These are phyloP conservation scores for Illadopsis cleaveri DNA, from an alignment of 2,113 vertebrate species.

Conservation along the genomic window DNA sequence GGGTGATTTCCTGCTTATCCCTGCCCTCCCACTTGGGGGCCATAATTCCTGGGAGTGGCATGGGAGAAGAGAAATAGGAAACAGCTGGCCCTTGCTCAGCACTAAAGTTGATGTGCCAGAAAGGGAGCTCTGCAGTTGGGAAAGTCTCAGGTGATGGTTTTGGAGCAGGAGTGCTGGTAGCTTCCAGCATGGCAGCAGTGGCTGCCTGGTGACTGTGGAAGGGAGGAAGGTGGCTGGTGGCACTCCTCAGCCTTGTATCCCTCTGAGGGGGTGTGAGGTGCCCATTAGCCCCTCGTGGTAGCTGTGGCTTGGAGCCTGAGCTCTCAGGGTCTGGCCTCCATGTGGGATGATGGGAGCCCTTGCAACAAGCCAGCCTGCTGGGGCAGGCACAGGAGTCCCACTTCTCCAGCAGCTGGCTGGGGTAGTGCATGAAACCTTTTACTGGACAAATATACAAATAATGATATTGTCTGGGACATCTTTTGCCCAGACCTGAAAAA, in stretches of 20 bases:
- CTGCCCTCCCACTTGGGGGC: not conserved
- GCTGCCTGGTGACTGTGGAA: not conserved
- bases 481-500: not conserved
- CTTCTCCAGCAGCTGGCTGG: not conserved
- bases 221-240: not conserved
- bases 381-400: not conserved
- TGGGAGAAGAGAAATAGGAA: not conserved
- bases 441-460: not conserved
- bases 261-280: not conserved
- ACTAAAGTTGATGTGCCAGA: not conserved
- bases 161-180: not conserved
- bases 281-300: rapidly evolving
- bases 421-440: not conserved
- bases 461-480: not conserved
- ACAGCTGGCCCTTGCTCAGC: not conserved
- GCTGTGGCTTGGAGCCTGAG: not conserved
- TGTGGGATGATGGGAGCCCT: not conserved
- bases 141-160: not conserved
- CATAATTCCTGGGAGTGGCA: not conserved
- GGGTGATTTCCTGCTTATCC: not conserved
- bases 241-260: not conserved
- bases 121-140: not conserved
- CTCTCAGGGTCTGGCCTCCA: not conserved
- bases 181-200: not conserved
- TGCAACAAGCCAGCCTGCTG: not conserved